Conservation (phyloP, 1,140 invertebrate genomes). For the Hyles euphorbiae region DNA sequence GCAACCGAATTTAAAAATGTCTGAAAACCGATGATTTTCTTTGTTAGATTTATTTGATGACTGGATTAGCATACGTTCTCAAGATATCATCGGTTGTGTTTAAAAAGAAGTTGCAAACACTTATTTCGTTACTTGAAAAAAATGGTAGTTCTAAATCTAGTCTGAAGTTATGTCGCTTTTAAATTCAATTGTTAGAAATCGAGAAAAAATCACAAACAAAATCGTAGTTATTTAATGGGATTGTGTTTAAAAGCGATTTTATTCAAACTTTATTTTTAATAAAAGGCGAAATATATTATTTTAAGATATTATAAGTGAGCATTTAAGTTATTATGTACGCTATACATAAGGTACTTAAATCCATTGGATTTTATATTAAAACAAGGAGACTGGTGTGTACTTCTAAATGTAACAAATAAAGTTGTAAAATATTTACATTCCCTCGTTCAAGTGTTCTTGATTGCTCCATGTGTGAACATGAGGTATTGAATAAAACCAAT, state of each 20-base stretch:
- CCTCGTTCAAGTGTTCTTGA: slow-evolving; percentile 37
- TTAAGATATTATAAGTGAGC: slow-evolving; percentile 57
- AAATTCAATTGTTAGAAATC: slow-evolving; percentile 21
- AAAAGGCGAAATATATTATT: slow-evolving; percentile 33
- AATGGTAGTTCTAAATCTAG: slow-evolving; percentile 65
- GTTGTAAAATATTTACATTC: slow-evolving; percentile 65
- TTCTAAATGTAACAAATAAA: slow-evolving; percentile 52
- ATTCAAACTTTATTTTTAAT: slow-evolving; percentile 44
- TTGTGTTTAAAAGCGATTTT: slow-evolving; percentile 39
- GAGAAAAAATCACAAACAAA: background rate
- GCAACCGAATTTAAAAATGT: slow-evolving; percentile 10
- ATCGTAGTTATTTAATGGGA: background rate
- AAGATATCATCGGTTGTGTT: too few species aligned
- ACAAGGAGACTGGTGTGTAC: slow-evolving; percentile 72
- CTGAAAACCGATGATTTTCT: background rate
- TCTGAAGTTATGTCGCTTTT: slow-evolving; percentile 60
- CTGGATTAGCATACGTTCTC: too few species aligned
- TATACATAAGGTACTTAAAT: slow-evolving; percentile 60
- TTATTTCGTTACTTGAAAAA: slow-evolving; percentile 40
- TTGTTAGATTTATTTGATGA: too few species aligned
- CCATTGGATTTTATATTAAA: slow-evolving; percentile 55
- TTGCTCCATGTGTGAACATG: slow-evolving; percentile 41
- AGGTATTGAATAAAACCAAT: slow-evolving; percentile 68
- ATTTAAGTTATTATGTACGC: slow-evolving; percentile 66
- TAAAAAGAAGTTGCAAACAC: slow-evolving; percentile 14